phyloP scores from a whole-genome alignment of 1,140 invertebrate genomes.

The Amphibalanus amphitrite region DNA sequence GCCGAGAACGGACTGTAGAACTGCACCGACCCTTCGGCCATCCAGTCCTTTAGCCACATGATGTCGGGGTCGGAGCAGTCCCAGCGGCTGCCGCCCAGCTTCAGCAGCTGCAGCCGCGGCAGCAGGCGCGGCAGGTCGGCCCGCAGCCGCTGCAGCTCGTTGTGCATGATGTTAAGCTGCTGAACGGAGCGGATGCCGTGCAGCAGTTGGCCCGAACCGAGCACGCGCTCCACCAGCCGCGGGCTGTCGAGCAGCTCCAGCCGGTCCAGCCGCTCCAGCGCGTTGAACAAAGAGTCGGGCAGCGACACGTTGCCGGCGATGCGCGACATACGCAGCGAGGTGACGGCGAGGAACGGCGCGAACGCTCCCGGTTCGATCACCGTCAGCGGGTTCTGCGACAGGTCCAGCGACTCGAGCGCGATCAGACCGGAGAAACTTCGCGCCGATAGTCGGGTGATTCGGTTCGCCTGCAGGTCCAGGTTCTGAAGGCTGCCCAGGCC shows the following conservation, averaged over 20 bases:
- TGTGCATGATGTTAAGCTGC: slow-evolving; percentile 46
- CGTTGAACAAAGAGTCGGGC: slow-evolving; percentile 27
- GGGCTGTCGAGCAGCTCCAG: slow-evolving; percentile 57
- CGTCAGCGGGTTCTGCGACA: slow-evolving; percentile 57
- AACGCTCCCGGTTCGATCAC: slow-evolving; percentile 43
- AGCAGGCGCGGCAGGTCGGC: slow-evolving; percentile 48
- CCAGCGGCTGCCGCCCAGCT: slow-evolving; percentile 30
- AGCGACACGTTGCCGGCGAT: slow-evolving; percentile 40
- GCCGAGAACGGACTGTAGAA: slow-evolving; percentile 23
- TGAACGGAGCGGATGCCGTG: slow-evolving; percentile 37
- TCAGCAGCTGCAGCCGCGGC: slow-evolving; percentile 36
- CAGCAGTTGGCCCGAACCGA: slow-evolving; percentile 23
- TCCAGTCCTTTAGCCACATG: slow-evolving; percentile 28
- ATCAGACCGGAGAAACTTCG: slow-evolving; percentile 25
- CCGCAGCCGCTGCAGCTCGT: slow-evolving; percentile 41
- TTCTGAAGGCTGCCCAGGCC: slow-evolving; percentile 40
- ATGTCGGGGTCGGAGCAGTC: slow-evolving; percentile 25
- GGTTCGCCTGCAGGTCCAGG: slow-evolving; percentile 30
- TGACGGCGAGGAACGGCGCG: slow-evolving; percentile 40
- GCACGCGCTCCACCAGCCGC: slow-evolving; percentile 6
- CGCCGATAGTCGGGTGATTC: slow-evolving; percentile 24
- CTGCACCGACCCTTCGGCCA: slow-evolving; percentile 20
- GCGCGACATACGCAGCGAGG: slow-evolving; percentile 44
- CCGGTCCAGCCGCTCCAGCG: slow-evolving; percentile 44
- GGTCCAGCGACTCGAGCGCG: slow-evolving; percentile 39